Conservation (phyloP, 2,113 vertebrate genomes). For the Vicugna pacos region DNA sequence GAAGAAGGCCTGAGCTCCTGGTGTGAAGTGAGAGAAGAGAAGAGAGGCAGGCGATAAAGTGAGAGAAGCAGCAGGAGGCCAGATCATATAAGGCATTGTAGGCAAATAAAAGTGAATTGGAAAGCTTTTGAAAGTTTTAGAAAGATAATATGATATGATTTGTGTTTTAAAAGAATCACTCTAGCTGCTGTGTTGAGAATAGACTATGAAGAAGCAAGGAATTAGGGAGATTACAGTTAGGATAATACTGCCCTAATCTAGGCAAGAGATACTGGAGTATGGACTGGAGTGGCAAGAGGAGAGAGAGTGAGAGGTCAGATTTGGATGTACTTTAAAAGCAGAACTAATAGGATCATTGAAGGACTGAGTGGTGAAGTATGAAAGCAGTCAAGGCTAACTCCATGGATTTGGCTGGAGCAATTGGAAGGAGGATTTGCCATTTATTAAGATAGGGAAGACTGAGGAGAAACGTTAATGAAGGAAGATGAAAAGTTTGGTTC, state of each 20-base stretch:
- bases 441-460: background rate
- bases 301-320: background rate
- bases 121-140: background rate
- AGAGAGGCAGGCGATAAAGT: background rate
- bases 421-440: background rate
- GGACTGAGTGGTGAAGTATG: background rate
- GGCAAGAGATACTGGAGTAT: background rate
- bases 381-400: background rate
- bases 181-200: background rate
- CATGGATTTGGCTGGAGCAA: background rate
- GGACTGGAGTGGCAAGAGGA: background rate
- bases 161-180: background rate
- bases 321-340: conserved; percentile 23
- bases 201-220: background rate
- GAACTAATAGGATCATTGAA: background rate
- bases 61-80: background rate
- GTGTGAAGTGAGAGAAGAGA: background rate
- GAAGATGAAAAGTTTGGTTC: background rate
- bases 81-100: background rate
- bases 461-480: background rate
- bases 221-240: conserved; percentile 3
- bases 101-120: background rate
- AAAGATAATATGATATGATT: background rate
- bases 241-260: background rate
- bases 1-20: background rate